These are phyloP conservation scores for Branchellion lobata DNA, from an alignment of 2,888 invertebrate species.

Conservation along the genomic window DNA sequence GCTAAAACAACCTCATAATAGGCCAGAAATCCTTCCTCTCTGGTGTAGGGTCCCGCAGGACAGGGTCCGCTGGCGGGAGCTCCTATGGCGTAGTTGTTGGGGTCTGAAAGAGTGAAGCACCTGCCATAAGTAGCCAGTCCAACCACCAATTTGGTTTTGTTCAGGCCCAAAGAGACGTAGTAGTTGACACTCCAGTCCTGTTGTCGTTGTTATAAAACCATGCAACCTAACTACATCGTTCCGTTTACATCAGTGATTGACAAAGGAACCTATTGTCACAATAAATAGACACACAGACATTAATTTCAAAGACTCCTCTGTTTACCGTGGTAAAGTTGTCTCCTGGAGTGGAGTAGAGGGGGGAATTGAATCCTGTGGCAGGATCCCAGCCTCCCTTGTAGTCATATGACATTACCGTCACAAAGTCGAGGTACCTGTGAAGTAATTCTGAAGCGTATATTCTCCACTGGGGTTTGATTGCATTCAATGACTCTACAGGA, in stretches of 20 bases:
- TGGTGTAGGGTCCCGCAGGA: constrained; percentile 54
- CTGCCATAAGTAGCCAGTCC: constrained; percentile 57
- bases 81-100: constrained; percentile 52
- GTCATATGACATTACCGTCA: constrained; percentile 35
- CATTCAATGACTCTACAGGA: too few species aligned
- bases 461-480: neutral
- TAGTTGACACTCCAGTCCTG: constrained; percentile 53
- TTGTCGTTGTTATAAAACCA: neutral
- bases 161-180: constrained; percentile 55
- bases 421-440: constrained; percentile 21
- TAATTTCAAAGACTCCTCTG: neutral
- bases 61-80: constrained; percentile 54
- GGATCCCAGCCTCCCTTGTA: constrained; percentile 33
- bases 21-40: constrained; percentile 56
- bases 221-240: neutral
- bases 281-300: neutral
- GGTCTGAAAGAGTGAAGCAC: constrained; percentile 53
- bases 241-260: neutral
- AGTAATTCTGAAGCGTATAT: neutral
- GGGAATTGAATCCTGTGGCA: constrained; percentile 27
- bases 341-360: constrained; percentile 29
- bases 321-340: constrained; percentile 17
- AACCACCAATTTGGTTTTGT: constrained; percentile 55
- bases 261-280: neutral
- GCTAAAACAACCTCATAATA: constrained; percentile 58